A percentile compares a stretch with the other conserved stretches of the same genome.
phyloP scores from a whole-genome alignment of 2,113 vertebrate genomes.

The Gopherus evgoodei region DNA sequence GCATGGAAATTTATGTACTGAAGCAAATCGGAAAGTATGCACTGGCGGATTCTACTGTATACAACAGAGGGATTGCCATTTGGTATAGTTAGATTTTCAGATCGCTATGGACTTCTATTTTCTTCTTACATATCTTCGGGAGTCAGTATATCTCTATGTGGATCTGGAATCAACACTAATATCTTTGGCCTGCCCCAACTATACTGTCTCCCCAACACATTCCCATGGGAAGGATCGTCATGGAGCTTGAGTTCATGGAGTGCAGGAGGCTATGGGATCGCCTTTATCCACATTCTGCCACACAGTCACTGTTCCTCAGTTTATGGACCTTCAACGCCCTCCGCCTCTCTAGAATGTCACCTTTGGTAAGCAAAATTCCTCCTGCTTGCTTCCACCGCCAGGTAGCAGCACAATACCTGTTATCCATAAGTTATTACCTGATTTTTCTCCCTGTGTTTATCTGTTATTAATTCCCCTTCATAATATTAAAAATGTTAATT shows the following conservation, averaged over 20 bases:
- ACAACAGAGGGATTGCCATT: neutral
- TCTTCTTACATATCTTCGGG: neutral
- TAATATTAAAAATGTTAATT: conserved; percentile 78
- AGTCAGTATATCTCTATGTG: neutral
- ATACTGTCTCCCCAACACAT: neutral
- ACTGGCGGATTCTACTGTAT: neutral
- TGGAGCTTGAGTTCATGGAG: neutral
- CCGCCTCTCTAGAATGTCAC: neutral
- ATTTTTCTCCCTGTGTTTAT: conserved; percentile 19
- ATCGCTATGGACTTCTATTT: accelerated
- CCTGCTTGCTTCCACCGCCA: conserved; percentile 39
- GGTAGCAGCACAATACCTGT: conserved; percentile 62
- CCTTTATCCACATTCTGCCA: neutral
- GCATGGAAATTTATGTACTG: neutral
- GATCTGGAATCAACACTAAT: neutral
- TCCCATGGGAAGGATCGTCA: neutral
- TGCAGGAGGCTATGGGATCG: neutral
- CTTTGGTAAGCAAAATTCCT: neutral
- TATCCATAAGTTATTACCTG: conserved; percentile 4
- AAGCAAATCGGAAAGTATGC: neutral
- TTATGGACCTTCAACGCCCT: accelerated
- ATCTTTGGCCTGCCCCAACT: neutral
- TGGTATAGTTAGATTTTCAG: neutral
- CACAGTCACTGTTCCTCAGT: accelerated
- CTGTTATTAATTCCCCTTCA: conserved; percentile 67